Conservation (phyloP, 2,797 vertebrate species). For the Malacoraja senta region DNA sequence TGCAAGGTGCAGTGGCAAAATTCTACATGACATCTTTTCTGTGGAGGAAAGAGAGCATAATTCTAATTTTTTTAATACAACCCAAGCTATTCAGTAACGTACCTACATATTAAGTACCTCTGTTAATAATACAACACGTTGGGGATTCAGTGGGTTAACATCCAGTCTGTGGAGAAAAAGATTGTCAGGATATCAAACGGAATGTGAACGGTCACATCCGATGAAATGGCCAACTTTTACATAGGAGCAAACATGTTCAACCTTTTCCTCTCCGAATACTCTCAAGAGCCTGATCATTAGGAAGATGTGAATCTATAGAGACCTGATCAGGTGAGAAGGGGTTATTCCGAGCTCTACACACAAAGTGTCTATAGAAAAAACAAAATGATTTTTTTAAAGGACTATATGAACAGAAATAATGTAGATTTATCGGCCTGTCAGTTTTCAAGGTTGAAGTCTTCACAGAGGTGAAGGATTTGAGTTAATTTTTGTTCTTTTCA, state of each 20-base stretch:
- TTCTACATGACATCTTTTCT: conserved; percentile 48
- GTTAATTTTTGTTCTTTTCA: conserved; percentile 62
- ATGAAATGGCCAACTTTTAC: conserved; percentile 36
- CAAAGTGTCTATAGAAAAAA: conserved; percentile 29
- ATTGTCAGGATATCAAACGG: conserved; percentile 9
- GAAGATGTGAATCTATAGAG: conserved; percentile 17
- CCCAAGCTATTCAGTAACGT: conserved; percentile 50
- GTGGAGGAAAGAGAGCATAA: conserved; percentile 42
- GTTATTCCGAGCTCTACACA: conserved; percentile 10
- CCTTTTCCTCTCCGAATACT: conserved; percentile 27
- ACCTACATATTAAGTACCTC: conserved; percentile 65
- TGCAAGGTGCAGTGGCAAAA: conserved; percentile 42
- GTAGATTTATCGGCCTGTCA: conserved; percentile 78
- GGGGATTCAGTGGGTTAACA: conserved; percentile 60
- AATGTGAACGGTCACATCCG: conserved; percentile 30
- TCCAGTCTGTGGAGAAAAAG: not conserved
- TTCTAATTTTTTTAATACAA: conserved; percentile 46
- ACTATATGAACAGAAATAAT: conserved; percentile 57
- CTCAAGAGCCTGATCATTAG: conserved; percentile 25
- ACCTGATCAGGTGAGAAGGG: conserved; percentile 26
- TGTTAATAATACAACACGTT: conserved; percentile 53
- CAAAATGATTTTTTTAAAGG: conserved; percentile 63
- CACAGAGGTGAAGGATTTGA: conserved; percentile 59
- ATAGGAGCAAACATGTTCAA: conserved; percentile 13
- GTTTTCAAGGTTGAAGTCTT: conserved; percentile 72